These are phyloP conservation scores for Phrynocephalus versicolor DNA, from an alignment of 2,113 vertebrate genomes.

Conservation along the genomic window DNA sequence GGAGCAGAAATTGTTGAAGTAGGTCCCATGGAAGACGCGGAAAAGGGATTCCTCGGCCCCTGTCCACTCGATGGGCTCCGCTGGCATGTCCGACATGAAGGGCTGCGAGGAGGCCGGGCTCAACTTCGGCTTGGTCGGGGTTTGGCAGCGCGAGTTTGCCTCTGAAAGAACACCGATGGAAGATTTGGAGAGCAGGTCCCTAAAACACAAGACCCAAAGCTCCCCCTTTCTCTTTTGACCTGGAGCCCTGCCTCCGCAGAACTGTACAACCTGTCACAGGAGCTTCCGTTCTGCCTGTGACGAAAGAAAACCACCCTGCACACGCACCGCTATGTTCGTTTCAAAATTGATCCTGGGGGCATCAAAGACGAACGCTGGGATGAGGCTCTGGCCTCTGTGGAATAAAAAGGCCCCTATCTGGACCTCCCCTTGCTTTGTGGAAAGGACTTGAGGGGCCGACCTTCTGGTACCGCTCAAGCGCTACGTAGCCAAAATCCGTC, in stretches of 20 bases:
- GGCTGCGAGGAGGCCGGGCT: constrained; percentile 81
- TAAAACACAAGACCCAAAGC: not conserved
- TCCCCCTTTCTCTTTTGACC: not conserved
- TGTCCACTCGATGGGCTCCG: constrained; percentile 85
- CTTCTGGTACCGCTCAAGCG: too few relatives aligned
- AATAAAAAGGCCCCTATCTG: not conserved
- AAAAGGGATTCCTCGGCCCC: constrained; percentile 96
- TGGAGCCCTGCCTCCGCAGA: not conserved
- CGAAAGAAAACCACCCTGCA: not conserved
- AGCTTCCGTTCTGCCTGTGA: not conserved
- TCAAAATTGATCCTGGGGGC: not conserved
- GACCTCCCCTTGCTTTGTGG: too few relatives aligned
- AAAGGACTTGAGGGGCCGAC: too few relatives aligned
- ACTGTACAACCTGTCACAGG: not conserved
- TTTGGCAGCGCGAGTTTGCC: constrained; percentile 94
- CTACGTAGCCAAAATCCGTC: too few relatives aligned
- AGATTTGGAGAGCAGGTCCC: not conserved
- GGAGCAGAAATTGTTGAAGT: constrained; percentile 99
- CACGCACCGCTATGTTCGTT: not conserved
- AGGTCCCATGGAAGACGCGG: constrained; percentile 95
- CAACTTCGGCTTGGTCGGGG: constrained; percentile 88
- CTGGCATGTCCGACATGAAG: constrained; percentile 71
- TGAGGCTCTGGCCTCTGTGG: not conserved
- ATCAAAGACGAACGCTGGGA: not conserved
- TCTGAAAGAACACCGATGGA: constrained; percentile 71